These are phyloP conservation scores for Horisme vitalbata DNA, from an alignment of 2,888 invertebrate genomes.

Conservation along the genomic window DNA sequence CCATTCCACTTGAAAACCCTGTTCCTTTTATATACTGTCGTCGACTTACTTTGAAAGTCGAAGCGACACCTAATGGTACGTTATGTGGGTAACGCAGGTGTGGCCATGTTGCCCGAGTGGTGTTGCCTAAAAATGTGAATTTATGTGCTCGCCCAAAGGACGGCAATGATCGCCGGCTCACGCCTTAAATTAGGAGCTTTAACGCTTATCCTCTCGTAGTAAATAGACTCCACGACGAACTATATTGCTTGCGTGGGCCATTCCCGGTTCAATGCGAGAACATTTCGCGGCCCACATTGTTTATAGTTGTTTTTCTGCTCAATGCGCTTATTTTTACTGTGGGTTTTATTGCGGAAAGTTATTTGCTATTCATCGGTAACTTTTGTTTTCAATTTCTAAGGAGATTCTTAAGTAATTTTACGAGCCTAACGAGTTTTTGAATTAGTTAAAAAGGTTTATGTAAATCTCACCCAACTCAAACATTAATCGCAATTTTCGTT, in stretches of 20 bases:
- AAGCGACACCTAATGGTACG: slow-evolving; percentile 60
- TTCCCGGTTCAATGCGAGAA: slow-evolving; percentile 47
- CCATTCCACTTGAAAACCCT: slow-evolving; percentile 13
- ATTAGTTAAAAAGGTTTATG: slow-evolving; percentile 8
- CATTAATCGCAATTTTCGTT: slow-evolving; percentile 26
- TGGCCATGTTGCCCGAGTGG: slow-evolving; percentile 48
- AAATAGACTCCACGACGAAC: slow-evolving; percentile 69
- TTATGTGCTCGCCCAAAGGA: slow-evolving; percentile 69
- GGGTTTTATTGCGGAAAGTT: slow-evolving; percentile 35
- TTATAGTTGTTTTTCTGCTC: slow-evolving; percentile 56
- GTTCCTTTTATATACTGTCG: slow-evolving; percentile 29
- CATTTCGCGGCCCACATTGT: slow-evolving; percentile 51
- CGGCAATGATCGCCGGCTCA: slow-evolving; percentile 77
- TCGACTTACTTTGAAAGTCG: slow-evolving; percentile 46
- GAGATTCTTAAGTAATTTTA: slow-evolving; percentile 7
- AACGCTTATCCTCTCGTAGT: slow-evolving; percentile 74
- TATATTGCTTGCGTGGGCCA: slow-evolving; percentile 63
- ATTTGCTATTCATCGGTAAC: slow-evolving; percentile 33
- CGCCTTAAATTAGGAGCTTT: slow-evolving; percentile 79
- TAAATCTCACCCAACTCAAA: slow-evolving; percentile 22
- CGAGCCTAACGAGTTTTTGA: slow-evolving; percentile 18
- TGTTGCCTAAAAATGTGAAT: slow-evolving; percentile 77
- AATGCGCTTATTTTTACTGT: slow-evolving; percentile 44
- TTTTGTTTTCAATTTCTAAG: slow-evolving; percentile 13
- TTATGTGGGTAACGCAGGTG: slow-evolving; percentile 69